Evolutionary conservation across 2,113 vertebrate species (phyloP).

Genomic region (Colaptes auratus): DNA sequence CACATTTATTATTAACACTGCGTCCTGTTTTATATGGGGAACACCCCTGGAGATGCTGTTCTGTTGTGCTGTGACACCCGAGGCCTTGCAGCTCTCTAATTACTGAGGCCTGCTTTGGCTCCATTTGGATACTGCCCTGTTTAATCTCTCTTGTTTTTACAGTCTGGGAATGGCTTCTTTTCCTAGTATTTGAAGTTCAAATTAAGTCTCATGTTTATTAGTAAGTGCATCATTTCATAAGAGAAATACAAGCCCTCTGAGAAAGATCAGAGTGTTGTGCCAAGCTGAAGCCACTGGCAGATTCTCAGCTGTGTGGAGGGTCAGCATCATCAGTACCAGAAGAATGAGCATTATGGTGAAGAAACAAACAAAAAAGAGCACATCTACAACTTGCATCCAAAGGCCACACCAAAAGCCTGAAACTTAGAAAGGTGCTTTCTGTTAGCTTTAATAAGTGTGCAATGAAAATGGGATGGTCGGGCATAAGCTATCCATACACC

Average conservation of each 20-base stretch:
- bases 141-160: constrained; percentile 36
- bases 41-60: not conserved
- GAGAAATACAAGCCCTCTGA: not conserved
- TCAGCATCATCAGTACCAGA: not conserved
- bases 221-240: not conserved
- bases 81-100: constrained; percentile 46
- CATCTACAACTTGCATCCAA: not conserved
- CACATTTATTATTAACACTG: constrained; percentile 63
- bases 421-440: not conserved
- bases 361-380: not conserved
- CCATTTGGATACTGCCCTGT: constrained; percentile 17
- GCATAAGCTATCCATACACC: not conserved
- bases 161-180: constrained; percentile 22
- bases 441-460: not conserved
- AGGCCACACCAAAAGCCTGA: not conserved
- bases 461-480: not conserved
- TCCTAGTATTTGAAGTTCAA: constrained; percentile 62
- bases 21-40: constrained; percentile 25
- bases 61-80: constrained; percentile 33
- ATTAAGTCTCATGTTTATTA: constrained; percentile 64
- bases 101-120: constrained; percentile 33
- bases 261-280: constrained; percentile 16
- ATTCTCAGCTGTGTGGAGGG: accelerated
- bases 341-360: not conserved
- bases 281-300: not conserved